Evolutionary conservation across 2,113 vertebrate genomes (phyloP).

Genomic region (Gobiocypris rarus): DNA sequence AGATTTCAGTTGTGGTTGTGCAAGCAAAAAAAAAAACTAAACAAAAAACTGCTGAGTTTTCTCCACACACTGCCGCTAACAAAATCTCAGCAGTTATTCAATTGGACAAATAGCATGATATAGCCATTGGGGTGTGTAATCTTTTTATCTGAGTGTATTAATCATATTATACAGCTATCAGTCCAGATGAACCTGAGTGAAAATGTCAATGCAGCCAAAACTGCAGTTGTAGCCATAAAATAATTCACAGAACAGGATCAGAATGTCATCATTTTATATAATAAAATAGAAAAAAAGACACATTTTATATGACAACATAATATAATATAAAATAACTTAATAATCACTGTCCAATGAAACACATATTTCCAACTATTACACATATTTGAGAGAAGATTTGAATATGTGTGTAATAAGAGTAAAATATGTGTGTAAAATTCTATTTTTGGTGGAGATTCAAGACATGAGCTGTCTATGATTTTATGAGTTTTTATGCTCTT

Average conservation of each 20-base stretch:
- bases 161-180: conserved; percentile 56
- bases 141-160: conserved; percentile 37
- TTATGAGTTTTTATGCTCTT: background rate
- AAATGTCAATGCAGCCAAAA: conserved; percentile 1
- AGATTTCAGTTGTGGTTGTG: conserved; percentile 70
- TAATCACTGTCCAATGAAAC: background rate
- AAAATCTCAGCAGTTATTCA: conserved; percentile 45
- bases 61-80: conserved; percentile 51
- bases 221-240: background rate
- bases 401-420: background rate
- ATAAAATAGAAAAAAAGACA: no score
- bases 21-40: conserved; percentile 63
- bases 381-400: background rate
- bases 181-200: background rate
- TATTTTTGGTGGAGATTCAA: background rate
- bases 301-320: background rate
- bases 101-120: conserved; percentile 52
- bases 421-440: no score
- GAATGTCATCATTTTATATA: background rate
- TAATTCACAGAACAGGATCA: background rate
- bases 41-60: conserved; percentile 65
- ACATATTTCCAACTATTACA: background rate
- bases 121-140: conserved; percentile 37
- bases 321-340: no score
- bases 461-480: background rate